phyloP scores from a whole-genome alignment of 2,113 vertebrate genomes.

The Tragelaphus imberbis region DNA sequence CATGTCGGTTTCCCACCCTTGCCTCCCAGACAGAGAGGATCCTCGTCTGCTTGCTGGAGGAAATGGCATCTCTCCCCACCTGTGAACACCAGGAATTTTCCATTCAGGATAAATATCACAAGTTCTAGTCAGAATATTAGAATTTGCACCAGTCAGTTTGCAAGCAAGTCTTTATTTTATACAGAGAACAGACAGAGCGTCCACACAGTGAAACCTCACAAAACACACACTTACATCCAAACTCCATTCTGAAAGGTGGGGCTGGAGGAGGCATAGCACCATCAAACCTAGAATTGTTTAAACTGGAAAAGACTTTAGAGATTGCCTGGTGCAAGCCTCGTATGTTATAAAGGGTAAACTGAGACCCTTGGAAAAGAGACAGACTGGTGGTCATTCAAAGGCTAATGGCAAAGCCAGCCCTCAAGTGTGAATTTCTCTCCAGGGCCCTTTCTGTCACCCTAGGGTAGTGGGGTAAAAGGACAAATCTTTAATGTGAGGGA shows the following conservation, averaged over 20 bases:
- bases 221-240: neutral
- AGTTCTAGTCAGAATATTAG: neutral
- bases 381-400: neutral
- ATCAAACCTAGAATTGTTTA: neutral
- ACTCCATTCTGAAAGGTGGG: neutral
- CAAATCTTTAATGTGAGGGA: neutral
- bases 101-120: neutral
- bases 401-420: neutral
- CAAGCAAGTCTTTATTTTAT: neutral
- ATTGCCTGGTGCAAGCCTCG: neutral
- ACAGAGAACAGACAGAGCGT: neutral
- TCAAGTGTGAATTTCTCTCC: neutral
- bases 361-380: neutral
- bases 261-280: neutral
- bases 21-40: neutral
- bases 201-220: neutral
- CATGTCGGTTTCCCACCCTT: neutral
- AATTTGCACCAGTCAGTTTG: neutral
- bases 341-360: neutral
- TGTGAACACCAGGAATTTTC: constrained; percentile 19
- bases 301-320: neutral
- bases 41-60: neutral
- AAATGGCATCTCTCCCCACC: neutral
- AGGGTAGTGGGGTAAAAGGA: neutral
- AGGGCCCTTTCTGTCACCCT: neutral